These are phyloP conservation scores for Collichthys lucidus DNA, from an alignment of 2,113 vertebrate species.

Conservation along the genomic window DNA sequence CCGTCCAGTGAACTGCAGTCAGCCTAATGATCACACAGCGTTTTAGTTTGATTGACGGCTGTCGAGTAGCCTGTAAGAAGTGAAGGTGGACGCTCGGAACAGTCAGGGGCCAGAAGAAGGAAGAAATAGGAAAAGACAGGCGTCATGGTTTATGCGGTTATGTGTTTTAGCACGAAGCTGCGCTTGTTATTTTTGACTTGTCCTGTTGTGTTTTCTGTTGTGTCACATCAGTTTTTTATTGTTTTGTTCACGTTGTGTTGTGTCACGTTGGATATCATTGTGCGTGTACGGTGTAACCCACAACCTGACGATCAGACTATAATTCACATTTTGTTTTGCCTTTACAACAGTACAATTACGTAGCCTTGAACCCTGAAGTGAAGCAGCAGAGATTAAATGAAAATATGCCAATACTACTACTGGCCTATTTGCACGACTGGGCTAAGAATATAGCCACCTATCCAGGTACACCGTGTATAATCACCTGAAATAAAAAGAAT, in stretches of 20 bases:
- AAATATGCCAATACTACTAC: too few species aligned
- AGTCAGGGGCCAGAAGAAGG: neutral
- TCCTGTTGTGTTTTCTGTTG: neutral
- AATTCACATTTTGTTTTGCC: neutral
- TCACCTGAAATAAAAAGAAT: too few species aligned
- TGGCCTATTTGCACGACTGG: too few species aligned
- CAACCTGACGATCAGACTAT: neutral
- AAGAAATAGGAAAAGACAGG: neutral
- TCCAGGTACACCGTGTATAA: too few species aligned
- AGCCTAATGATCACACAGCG: slow-evolving; percentile 39
- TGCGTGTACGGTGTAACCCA: neutral
- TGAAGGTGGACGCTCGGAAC: neutral
- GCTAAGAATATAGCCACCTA: too few species aligned
- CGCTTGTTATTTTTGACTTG: neutral
- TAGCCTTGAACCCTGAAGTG: too few species aligned
- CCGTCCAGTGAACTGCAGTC: slow-evolving; percentile 43
- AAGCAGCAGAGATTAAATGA: too few species aligned
- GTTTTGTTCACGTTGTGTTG: neutral
- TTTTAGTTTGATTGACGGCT: slow-evolving; percentile 40
- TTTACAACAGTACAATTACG: neutral
- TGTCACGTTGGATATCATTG: neutral
- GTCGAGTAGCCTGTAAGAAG: neutral
- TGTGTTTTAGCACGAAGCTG: neutral
- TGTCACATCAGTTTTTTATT: neutral
- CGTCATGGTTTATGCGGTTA: neutral